Conservation (phyloP, 2,113 vertebrate genomes). For the Phocoena sinus region DNA sequence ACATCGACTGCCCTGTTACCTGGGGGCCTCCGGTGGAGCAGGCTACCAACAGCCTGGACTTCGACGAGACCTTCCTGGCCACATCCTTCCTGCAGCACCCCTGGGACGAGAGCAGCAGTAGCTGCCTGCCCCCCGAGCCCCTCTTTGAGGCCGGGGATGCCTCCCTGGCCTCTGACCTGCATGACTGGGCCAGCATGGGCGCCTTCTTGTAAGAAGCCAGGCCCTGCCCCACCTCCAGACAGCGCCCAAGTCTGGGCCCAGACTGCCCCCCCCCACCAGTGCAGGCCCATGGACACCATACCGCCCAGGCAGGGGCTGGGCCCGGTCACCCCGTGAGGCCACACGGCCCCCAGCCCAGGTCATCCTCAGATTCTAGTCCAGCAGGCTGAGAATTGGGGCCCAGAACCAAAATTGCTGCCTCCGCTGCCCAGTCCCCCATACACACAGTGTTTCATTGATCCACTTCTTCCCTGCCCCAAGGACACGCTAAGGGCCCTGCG, state of each 20-base stretch:
- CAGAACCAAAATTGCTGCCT: constrained; percentile 35
- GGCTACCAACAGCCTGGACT: constrained; percentile 83
- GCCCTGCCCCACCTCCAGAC: constrained; percentile 47
- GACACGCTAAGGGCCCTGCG: neutral
- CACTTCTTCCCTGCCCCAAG: neutral
- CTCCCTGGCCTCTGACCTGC: constrained; percentile 79
- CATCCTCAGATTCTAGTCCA: constrained; percentile 21
- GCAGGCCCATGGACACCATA: neutral
- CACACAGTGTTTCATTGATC: constrained; percentile 62
- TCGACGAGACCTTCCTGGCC: constrained; percentile 92
- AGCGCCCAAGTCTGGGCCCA: constrained; percentile 47
- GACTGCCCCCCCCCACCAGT: neutral
- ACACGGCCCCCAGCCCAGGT: neutral
- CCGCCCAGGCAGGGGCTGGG: constrained; percentile 33
- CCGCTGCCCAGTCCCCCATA: neutral
- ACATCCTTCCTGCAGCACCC: constrained; percentile 91
- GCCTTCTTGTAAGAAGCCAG: constrained; percentile 83
- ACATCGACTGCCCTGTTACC: constrained; percentile 74
- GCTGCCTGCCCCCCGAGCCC: constrained; percentile 72
- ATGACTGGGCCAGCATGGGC: constrained; percentile 83
- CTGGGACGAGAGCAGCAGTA: constrained; percentile 86
- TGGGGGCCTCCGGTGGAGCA: constrained; percentile 76
- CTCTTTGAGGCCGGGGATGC: constrained; percentile 71
- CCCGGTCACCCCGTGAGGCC: neutral
- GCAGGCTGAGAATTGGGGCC: constrained; percentile 23